Conservation (phyloP, 2,797 vertebrate species). For the Eulemur albifrons region DNA sequence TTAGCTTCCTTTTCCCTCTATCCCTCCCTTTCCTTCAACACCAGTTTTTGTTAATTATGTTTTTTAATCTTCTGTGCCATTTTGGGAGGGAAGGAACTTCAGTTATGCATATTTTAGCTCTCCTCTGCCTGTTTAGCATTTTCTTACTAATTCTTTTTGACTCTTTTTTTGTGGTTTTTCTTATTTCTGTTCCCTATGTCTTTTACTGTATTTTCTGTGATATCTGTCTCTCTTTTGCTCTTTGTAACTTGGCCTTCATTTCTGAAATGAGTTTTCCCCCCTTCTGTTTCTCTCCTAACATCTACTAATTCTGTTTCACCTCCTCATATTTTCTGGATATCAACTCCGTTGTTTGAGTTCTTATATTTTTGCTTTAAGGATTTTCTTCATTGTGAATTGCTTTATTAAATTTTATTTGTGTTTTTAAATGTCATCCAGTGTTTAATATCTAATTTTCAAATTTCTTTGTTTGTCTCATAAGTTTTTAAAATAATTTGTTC, state of each 20-base stretch:
- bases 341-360: not conserved
- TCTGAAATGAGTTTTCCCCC: not conserved
- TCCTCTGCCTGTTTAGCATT: not conserved
- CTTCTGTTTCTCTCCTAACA: not conserved
- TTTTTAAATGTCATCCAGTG: not conserved
- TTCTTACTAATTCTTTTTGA: not conserved
- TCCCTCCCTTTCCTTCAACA: not conserved
- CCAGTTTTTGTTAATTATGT: not conserved
- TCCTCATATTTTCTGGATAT: not conserved
- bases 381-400: not conserved
- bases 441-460: not conserved
- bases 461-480: not conserved
- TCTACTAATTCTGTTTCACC: not conserved
- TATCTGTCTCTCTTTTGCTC: not conserved
- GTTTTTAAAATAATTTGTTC: not conserved
- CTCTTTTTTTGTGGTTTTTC: not conserved
- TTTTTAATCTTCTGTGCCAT: not conserved
- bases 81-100: not conserved
- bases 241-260: not conserved
- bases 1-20: not conserved
- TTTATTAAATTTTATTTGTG: not conserved
- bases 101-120: not conserved
- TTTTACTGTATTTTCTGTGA: not conserved
- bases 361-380: not conserved
- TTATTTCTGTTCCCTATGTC: not conserved